Conservation (phyloP, 2,797 vertebrate species). For the Chloroceryle inda region DNA sequence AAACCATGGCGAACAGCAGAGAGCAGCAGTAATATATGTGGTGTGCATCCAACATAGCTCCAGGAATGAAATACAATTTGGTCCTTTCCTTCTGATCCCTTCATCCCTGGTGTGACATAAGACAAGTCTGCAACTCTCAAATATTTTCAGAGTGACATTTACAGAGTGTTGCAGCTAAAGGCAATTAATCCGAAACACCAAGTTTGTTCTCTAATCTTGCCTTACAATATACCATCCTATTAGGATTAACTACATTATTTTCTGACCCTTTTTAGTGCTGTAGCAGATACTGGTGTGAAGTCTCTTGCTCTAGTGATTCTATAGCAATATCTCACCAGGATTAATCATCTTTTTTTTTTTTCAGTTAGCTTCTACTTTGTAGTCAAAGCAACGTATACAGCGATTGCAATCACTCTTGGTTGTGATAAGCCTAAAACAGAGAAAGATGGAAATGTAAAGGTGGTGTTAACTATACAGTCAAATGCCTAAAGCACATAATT, state of each 20-base stretch:
- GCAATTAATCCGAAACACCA: background rate
- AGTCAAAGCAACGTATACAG: background rate
- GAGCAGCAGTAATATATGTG: background rate
- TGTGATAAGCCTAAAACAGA: background rate
- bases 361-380: background rate
- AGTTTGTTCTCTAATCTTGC: background rate
- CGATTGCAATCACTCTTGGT: background rate
- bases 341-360: background rate
- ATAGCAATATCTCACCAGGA: background rate
- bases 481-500: background rate
- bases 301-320: background rate
- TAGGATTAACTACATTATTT: background rate
- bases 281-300: background rate
- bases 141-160: background rate
- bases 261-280: background rate
- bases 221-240: background rate
- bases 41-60: background rate
- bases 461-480: background rate
- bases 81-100: background rate
- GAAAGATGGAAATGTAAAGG: background rate
- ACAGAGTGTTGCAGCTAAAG: background rate
- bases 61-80: background rate
- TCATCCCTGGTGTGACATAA: background rate
- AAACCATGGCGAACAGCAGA: background rate
- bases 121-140: background rate